Evolutionary conservation across 2,113 vertebrate genomes (phyloP).

Genomic region (Ariopsis seemanni): DNA sequence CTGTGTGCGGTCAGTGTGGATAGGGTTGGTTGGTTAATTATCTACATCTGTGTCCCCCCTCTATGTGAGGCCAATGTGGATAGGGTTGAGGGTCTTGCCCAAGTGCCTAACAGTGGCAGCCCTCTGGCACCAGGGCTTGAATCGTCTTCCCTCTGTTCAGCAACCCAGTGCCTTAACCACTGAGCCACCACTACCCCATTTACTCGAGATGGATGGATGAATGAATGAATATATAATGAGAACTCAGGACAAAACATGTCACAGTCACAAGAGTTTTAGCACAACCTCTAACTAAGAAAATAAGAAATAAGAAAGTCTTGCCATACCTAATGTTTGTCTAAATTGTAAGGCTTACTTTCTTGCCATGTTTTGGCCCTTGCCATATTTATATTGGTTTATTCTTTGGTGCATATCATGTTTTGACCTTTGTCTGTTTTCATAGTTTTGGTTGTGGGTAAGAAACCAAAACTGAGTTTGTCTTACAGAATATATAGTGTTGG

Average conservation of each 20-base stretch:
- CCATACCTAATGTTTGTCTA: not conserved
- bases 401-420: not conserved
- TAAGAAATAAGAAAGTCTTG: not conserved
- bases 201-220: not conserved
- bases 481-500: not conserved
- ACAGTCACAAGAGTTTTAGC: not conserved
- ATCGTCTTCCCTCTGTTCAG: too few species aligned
- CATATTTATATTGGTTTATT: not conserved
- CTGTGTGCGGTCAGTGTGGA: too few species aligned
- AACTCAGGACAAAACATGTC: not conserved
- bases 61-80: too few species aligned
- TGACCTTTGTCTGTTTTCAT: not conserved
- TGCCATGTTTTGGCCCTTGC: not conserved
- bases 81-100: too few species aligned
- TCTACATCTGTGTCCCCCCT: too few species aligned
- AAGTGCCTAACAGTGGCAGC: too few species aligned
- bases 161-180: too few species aligned
- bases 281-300: not conserved
- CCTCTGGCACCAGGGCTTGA: too few species aligned
- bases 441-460: not conserved
- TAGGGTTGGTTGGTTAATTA: too few species aligned
- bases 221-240: not conserved
- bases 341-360: not conserved
- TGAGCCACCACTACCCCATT: not conserved
- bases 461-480: not conserved